A percentile compares a stretch with the other conserved stretches of the same genome.
phyloP scores from a whole-genome alignment of 2,113 vertebrate species.

The Chaenogobius annularis region DNA sequence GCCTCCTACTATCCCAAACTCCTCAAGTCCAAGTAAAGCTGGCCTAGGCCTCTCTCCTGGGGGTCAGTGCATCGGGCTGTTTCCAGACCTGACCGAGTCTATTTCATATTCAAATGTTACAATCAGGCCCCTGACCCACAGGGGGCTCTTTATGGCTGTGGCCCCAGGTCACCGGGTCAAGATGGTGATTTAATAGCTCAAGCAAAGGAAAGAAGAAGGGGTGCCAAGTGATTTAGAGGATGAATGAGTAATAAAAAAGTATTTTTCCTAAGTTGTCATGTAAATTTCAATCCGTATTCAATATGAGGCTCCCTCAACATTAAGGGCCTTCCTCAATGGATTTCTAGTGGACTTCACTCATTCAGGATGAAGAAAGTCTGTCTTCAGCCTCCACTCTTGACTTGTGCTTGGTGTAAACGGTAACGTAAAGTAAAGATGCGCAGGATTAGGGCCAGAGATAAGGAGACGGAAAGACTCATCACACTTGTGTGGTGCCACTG shows the following conservation, averaged over 20 bases:
- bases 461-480: slow-evolving; percentile 61
- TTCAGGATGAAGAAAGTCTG: slow-evolving; percentile 57
- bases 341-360: slow-evolving; percentile 62
- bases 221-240: slow-evolving; percentile 75
- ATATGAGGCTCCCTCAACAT: slow-evolving; percentile 52
- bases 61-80: slow-evolving; percentile 76
- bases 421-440: slow-evolving; percentile 31
- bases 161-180: slow-evolving; percentile 79
- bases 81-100: slow-evolving; percentile 75
- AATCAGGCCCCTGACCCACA: slow-evolving; percentile 78
- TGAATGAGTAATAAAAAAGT: slow-evolving; percentile 81
- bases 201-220: slow-evolving; percentile 69
- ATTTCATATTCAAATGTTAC: slow-evolving; percentile 86
- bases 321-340: slow-evolving; percentile 49
- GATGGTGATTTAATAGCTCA: slow-evolving; percentile 82
- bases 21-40: slow-evolving; percentile 81
- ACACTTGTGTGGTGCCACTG: slow-evolving; percentile 63
- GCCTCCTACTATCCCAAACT: slow-evolving; percentile 49
- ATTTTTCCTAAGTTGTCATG: slow-evolving; percentile 79
- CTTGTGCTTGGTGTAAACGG: slow-evolving; percentile 59
- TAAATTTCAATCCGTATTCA: slow-evolving; percentile 66
- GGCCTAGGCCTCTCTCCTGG: slow-evolving; percentile 74
- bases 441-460: slow-evolving; percentile 54
- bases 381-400: slow-evolving; percentile 57
- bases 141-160: slow-evolving; percentile 80